Evolutionary conservation across 1,140 invertebrate genomes (phyloP).

Genomic region (Rhizoglyphus robini): DNA sequence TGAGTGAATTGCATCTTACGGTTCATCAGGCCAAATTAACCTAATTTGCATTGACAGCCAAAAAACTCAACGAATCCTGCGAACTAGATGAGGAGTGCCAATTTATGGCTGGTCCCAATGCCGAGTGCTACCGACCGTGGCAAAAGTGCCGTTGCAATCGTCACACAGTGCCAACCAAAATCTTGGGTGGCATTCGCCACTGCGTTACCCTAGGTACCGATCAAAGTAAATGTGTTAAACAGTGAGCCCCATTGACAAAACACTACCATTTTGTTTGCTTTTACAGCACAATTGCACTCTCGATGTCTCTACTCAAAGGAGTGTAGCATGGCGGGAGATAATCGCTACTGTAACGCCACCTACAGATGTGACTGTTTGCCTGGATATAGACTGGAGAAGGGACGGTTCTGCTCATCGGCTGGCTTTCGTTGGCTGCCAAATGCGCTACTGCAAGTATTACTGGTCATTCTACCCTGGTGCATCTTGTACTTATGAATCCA

Average conservation of each 20-base stretch:
- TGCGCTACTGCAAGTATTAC: background rate
- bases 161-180: background rate
- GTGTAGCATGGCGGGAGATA: constrained; percentile 1
- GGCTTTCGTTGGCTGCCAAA: background rate
- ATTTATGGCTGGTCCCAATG: background rate
- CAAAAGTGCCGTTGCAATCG: background rate
- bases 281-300: background rate
- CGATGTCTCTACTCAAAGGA: background rate
- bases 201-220: background rate
- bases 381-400: background rate
- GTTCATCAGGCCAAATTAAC: background rate
- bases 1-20: no score
- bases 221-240: background rate
- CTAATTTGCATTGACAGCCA: background rate
- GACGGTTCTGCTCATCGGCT: background rate
- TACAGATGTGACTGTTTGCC: constrained; percentile 2
- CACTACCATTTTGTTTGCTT: background rate
- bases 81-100: background rate
- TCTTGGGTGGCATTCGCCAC: background rate
- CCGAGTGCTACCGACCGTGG: background rate
- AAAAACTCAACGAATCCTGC: constrained; percentile 2
- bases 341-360: background rate
- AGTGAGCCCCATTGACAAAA: background rate
- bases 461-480: background rate
- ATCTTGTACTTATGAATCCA: background rate